phyloP scores from a whole-genome alignment of 2,888 invertebrate species.

The Zhengitettix transpicula region DNA sequence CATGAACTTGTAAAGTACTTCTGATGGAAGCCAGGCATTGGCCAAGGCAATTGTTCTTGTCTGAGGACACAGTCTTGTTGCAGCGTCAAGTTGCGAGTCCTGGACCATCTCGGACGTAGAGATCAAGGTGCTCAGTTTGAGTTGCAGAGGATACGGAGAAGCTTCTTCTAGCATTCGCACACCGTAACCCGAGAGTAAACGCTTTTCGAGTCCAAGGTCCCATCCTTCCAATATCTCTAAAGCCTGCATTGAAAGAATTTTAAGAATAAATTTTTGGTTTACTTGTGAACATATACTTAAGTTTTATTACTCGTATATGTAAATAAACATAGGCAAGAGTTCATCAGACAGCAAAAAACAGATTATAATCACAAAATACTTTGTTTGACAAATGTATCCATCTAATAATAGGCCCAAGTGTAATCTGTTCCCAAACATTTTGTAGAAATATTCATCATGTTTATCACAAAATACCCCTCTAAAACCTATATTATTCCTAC shows the following conservation, averaged over 20 bases:
- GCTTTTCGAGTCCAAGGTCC: slow-evolving; percentile 10
- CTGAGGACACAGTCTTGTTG: slow-evolving; percentile 17
- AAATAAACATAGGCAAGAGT: background rate
- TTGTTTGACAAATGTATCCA: too few species aligned
- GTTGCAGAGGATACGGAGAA: slow-evolving; percentile 4
- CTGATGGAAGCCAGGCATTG: slow-evolving; percentile 19
- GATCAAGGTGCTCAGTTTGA: slow-evolving; percentile 17
- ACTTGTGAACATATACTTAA: too few species aligned
- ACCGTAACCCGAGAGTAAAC: slow-evolving; percentile 11
- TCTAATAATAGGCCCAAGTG: too few species aligned
- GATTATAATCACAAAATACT: too few species aligned
- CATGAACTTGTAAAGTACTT: slow-evolving; percentile 20
- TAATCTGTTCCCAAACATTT: too few species aligned
- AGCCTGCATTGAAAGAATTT: slow-evolving; percentile 8
- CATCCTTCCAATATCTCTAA: slow-evolving; percentile 13
- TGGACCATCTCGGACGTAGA: slow-evolving; percentile 17
- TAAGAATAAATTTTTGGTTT: background rate
- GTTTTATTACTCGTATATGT: background rate
- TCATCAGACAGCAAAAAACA: background rate
- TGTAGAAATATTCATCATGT: too few species aligned
- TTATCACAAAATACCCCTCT: too few species aligned
- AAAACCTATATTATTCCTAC: too few species aligned
- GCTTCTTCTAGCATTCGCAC: slow-evolving; percentile 9
- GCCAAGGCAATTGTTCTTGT: slow-evolving; percentile 16
- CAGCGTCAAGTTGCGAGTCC: slow-evolving; percentile 17